Evolutionary conservation across 2,797 vertebrate species (phyloP).

Genomic region (Platalea minor): DNA sequence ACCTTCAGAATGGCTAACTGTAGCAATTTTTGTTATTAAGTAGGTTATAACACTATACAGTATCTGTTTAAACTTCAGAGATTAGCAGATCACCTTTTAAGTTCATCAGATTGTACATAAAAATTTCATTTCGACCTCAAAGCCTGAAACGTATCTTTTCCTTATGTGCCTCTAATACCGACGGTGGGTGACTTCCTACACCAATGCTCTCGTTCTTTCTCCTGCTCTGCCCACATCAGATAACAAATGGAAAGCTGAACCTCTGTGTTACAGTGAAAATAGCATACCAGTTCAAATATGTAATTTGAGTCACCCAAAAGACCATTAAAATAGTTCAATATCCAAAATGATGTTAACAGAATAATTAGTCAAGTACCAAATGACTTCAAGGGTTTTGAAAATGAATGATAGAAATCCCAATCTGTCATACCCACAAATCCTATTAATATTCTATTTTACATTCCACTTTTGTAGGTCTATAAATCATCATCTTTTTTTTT

Average conservation of each 20-base stretch:
- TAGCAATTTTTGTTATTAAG: constrained; percentile 35
- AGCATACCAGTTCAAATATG: neutral
- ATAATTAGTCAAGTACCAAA: constrained; percentile 40
- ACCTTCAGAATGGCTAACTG: neutral
- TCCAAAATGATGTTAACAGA: constrained; percentile 37
- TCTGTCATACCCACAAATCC: constrained; percentile 14
- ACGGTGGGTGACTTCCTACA: neutral
- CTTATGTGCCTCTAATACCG: neutral
- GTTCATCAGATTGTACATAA: neutral
- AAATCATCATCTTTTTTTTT: neutral
- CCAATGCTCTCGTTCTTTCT: neutral
- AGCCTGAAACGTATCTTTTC: neutral
- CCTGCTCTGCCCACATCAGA: neutral
- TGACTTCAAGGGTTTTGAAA: constrained; percentile 55
- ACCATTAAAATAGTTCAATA: constrained; percentile 38
- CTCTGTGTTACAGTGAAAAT: neutral
- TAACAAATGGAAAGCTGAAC: neutral
- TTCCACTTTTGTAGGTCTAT: constrained; percentile 31
- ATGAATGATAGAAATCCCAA: constrained; percentile 26
- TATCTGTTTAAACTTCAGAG: constrained; percentile 23
- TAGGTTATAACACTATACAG: neutral
- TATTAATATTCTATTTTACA: constrained; percentile 44
- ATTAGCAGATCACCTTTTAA: constrained; percentile 30
- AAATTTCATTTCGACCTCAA: constrained; percentile 5
- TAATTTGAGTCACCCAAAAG: constrained; percentile 22